These are phyloP conservation scores for Tortrix viridana DNA, from an alignment of 2,888 invertebrate genomes.

Conservation along the genomic window DNA sequence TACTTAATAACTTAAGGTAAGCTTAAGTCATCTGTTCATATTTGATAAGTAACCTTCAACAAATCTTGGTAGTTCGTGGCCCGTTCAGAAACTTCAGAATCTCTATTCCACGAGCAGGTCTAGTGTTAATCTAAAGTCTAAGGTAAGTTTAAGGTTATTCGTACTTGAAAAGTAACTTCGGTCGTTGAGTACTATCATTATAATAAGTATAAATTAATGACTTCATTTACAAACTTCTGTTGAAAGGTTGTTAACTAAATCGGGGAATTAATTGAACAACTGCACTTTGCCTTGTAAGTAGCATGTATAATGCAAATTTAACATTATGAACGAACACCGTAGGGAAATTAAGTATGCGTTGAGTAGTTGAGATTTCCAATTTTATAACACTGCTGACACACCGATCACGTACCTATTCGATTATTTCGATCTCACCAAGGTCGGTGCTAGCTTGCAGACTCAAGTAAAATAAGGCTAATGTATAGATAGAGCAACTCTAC, in stretches of 20 bases:
- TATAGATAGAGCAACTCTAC: too few species aligned
- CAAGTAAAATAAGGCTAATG: too few species aligned
- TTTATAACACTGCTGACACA: too few species aligned
- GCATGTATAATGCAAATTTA: too few species aligned
- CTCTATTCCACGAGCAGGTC: conserved; percentile 26
- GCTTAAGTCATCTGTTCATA: too few species aligned
- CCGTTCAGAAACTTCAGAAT: conserved; percentile 19
- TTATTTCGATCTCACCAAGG: too few species aligned
- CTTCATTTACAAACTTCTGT: conserved; percentile 25
- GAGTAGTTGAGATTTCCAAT: too few species aligned
- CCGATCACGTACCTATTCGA: too few species aligned
- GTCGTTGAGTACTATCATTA: conserved; percentile 13
- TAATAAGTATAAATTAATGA: conserved; percentile 34
- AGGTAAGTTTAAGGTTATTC: not conserved
- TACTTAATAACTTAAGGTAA: too few species aligned
- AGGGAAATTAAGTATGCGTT: too few species aligned
- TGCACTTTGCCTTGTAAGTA: not conserved
- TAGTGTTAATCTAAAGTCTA: conserved; percentile 26
- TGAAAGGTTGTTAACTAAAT: conserved; percentile 2
- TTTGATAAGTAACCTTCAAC: not conserved
- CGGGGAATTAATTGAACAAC: not conserved
- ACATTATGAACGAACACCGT: too few species aligned
- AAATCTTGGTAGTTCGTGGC: conserved; percentile 3
- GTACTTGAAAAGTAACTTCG: conserved; percentile 1
- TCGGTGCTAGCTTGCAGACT: too few species aligned